These are phyloP conservation scores for Crossocerus cetratus DNA, from an alignment of 2,888 invertebrate genomes.

Conservation along the genomic window DNA sequence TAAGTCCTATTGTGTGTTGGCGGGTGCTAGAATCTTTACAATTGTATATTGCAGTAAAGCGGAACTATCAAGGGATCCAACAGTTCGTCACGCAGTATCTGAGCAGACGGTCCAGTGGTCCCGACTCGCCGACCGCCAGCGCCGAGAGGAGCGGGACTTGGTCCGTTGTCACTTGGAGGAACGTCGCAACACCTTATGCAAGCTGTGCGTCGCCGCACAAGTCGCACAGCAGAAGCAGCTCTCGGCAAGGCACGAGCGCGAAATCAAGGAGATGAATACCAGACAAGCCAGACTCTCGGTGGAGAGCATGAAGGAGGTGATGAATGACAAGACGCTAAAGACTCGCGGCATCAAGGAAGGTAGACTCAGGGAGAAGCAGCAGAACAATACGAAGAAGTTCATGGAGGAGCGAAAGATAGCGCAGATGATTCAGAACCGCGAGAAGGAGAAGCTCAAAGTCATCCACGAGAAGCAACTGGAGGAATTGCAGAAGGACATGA, in stretches of 20 bases:
- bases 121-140: constrained; percentile 90
- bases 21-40: neutral
- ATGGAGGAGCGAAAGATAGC: constrained; percentile 95
- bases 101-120: constrained; percentile 98
- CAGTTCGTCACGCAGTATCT: constrained; percentile 89
- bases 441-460: constrained; percentile 93
- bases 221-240: constrained; percentile 92
- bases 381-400: constrained; percentile 98
- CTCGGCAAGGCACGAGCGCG: constrained; percentile 92
- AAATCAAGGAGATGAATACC: constrained; percentile 96
- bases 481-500: constrained; percentile 91
- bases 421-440: constrained; percentile 92
- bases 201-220: constrained; percentile 91
- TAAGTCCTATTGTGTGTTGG: neutral
- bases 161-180: constrained; percentile 90
- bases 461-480: constrained; percentile 95
- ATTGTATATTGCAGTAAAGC: constrained; percentile 81
- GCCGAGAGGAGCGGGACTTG: constrained; percentile 90
- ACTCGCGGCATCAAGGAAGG: constrained; percentile 98
- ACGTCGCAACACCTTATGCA: constrained; percentile 83
- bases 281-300: constrained; percentile 97
- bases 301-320: constrained; percentile 97
- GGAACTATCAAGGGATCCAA: constrained; percentile 87
- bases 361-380: constrained; percentile 94
- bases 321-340: constrained; percentile 96